phyloP scores from a whole-genome alignment of 2,888 invertebrate genomes.

The Slavum lentiscoides region DNA sequence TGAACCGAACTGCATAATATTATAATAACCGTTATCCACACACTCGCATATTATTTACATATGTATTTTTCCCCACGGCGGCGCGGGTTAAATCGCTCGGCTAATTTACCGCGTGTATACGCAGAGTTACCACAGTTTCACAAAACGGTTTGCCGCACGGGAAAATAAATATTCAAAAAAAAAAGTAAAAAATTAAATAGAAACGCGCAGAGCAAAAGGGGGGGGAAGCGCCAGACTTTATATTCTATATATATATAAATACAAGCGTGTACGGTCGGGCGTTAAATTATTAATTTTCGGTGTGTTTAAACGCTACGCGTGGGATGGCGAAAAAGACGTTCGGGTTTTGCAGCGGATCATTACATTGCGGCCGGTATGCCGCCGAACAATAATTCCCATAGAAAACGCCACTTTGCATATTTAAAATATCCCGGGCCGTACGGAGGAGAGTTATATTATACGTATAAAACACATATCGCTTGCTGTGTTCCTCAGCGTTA shows the following conservation, averaged over 20 bases:
- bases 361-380: background rate
- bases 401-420: conserved; percentile 53
- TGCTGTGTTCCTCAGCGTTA: conserved; percentile 25
- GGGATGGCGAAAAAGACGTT: conserved; percentile 12
- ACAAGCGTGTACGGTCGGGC: background rate
- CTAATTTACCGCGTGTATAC: background rate
- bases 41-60: too few relatives aligned
- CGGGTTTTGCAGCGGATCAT: conserved; percentile 44
- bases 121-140: too few relatives aligned
- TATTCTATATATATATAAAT: background rate
- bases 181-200: background rate
- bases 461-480: conserved; percentile 26
- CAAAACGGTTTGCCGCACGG: too few relatives aligned
- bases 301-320: conserved; percentile 41
- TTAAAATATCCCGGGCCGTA: conserved; percentile 41
- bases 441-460: conserved; percentile 32
- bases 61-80: too few relatives aligned
- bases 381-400: conserved; percentile 48
- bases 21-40: too few relatives aligned
- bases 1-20: too few relatives aligned
- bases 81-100: background rate
- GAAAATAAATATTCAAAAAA: background rate
- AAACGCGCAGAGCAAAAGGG: background rate
- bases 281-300: conserved; percentile 51
- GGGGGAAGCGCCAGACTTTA: conserved; percentile 14